Base-by-base conservation (phyloP, 2,797 vertebrate species). In the Pangasius mekongensis region DNA sequence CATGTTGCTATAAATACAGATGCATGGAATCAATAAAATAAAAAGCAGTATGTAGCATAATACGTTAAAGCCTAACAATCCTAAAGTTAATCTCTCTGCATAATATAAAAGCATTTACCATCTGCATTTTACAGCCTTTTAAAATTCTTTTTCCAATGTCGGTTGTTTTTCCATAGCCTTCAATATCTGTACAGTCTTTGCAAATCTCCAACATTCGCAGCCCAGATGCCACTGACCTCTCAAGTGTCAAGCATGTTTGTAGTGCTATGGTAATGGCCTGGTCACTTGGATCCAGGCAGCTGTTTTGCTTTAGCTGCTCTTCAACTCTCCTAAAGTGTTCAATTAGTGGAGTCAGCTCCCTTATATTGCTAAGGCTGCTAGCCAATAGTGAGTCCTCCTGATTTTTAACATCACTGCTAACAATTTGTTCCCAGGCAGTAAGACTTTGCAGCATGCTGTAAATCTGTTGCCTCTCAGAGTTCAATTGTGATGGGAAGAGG, bases 211-310 rank as follows among this genome's bases (percentile, higher is more conserved):
- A 22, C 64, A 94, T 90, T 66, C 93, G 92, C 92, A 97, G 91
- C 67, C 94, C 96, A 67, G 93, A 95, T 92, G 96, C 93, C 81
- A 96, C 56, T 85, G 95, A 95, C 86, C 94, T 97, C 92, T 95
- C 96, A 85, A 97, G 91, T 0, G 93, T 93, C 95, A 96, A 95
- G 84, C 94, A 96, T 66, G 92, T 94, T 69, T 94, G 92, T 47
- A 97, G 94, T 77, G 96, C 95, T 49, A 83, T 83, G 66, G 96
- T 94, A 86, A 97, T 93, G 16, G 90, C 92, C 56, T 93, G 94
- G 77, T 94, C 91, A 64, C 96, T 95, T 82, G 97, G 95, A 27
- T 91, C 90, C 83, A 97, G 86, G 30, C 94, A 85, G 85, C 94
- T 71, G 0, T 93, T 94, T 49, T 91, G 90, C 84, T 95, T 93